Percentiles rank a stretch among this genome's conserved stretches.
phyloP scores from a whole-genome alignment of 2,113 vertebrate species.

The Toxotes jaculatrix region DNA sequence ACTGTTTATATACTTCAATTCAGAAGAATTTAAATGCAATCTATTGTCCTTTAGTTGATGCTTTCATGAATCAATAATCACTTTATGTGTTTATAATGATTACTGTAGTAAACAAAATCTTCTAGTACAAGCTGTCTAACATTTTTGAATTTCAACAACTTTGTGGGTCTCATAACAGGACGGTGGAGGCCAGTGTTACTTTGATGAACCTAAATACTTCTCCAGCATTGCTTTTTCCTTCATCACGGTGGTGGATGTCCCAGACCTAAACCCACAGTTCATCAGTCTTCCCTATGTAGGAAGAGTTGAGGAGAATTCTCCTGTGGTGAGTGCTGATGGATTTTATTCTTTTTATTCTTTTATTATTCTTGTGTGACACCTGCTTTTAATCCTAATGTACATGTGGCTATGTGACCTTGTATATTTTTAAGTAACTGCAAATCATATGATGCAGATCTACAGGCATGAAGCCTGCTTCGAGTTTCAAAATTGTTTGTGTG shows the following conservation, averaged over 20 bases:
- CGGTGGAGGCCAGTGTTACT: slow-evolving; percentile 49
- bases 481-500: not conserved
- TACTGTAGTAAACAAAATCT: not conserved
- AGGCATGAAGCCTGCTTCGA: not conserved
- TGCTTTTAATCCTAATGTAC: not conserved
- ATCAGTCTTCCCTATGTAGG: slow-evolving; percentile 76
- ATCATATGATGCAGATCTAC: not conserved
- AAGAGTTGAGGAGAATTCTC: slow-evolving; percentile 77
- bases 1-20: too few relatives aligned
- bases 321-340: slow-evolving; percentile 69
- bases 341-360: not conserved
- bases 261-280: slow-evolving; percentile 88
- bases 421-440: not conserved
- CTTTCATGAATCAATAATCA: too few relatives aligned
- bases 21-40: too few relatives aligned
- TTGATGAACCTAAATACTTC: accelerated
- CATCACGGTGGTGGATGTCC: slow-evolving; percentile 83
- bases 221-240: slow-evolving; percentile 75
- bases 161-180: slow-evolving; percentile 81
- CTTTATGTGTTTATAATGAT: not conserved
- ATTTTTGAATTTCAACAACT: not conserved
- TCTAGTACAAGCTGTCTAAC: not conserved
- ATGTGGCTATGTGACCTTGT: not conserved
- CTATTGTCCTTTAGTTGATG: too few relatives aligned
- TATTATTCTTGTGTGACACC: not conserved